Base-by-base conservation (phyloP, 2,888 invertebrate genomes). In the Lepidochitona cinerea region DNA sequence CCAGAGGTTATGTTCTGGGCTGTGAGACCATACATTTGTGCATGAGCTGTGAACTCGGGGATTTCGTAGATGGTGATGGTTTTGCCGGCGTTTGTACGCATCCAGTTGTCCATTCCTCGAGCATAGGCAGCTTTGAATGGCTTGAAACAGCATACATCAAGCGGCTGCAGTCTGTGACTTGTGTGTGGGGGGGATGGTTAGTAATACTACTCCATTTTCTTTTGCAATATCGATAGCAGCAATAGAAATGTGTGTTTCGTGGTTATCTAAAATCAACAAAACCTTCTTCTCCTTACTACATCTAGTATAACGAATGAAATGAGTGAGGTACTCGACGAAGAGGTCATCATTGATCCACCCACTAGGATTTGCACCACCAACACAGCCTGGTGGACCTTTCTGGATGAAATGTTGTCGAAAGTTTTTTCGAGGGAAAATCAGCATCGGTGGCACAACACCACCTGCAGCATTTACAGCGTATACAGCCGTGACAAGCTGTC, bases 61-160 rank as follows among this genome's bases (percentile, higher is more conserved):
- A 79, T 64, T 6, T 75, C 71, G 35, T 74, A 77, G n/a, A 71
- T 35, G 9, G 81, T 83, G 18, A 90, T 74, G 0, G 87, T 83
- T 82, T 87, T 88, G 5, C 88, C 89, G 5, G 84, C 83, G 80
- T 84, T 77, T 33, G 52, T 64, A 64, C 79, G 26, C 75, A 79
- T 73, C 52, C n/a, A n/a, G n/a, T n/a, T n/a, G n/a, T n/a, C n/a
- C 54, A 79, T 86, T 0, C 83, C 84, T 32, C 77, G 82, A 70
- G 84, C 85, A 52, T 84, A 81, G 32, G 82, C 86, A 12, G 81
- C 75, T 71, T 90, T 89, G 68, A 89, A 86, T 12, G 59, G 59
- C 23, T 23, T 23, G 29, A 12, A 54, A 9, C 9, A 7, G 7
- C 12, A 18, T 23, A 9, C 7, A n/a, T 54, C 59, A 23, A 54